Evolutionary conservation across 2,113 vertebrate genomes (phyloP).

Genomic region (Loxodonta africana): DNA sequence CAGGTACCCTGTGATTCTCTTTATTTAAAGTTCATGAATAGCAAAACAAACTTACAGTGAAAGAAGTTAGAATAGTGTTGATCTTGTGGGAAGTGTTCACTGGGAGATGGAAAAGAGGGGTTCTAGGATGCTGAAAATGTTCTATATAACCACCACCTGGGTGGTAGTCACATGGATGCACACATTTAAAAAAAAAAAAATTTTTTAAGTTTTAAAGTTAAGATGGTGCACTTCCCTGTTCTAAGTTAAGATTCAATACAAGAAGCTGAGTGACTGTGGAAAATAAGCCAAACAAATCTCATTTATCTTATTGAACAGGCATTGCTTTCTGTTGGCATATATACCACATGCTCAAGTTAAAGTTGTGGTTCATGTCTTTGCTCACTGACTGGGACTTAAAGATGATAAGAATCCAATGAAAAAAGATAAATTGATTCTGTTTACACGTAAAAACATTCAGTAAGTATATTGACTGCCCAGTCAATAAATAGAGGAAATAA

Average conservation of each 20-base stretch:
- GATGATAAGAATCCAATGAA: not conserved
- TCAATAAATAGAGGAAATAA: slow-evolving; percentile 58
- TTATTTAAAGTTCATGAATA: not conserved
- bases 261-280: not conserved
- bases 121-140: not conserved
- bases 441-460: slow-evolving; percentile 46
- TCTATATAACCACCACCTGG: not conserved
- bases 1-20: not conserved
- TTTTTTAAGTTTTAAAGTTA: not conserved
- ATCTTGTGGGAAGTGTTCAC: not conserved
- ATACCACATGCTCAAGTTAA: not conserved
- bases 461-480: slow-evolving; percentile 41
- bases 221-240: not conserved
- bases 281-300: not conserved
- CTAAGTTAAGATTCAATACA: not conserved
- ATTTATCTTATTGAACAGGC: slow-evolving; percentile 17
- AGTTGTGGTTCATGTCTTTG: slow-evolving; percentile 1
- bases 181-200: not conserved
- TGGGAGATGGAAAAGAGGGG: not conserved
- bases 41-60: not conserved
- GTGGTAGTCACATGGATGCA: not conserved
- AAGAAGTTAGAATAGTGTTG: not conserved
- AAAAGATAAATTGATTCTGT: slow-evolving; percentile 46
- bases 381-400: not conserved
- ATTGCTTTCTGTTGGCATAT: not conserved